Conservation (phyloP, 2,113 vertebrate genomes). For the Ondatra zibethicus region DNA sequence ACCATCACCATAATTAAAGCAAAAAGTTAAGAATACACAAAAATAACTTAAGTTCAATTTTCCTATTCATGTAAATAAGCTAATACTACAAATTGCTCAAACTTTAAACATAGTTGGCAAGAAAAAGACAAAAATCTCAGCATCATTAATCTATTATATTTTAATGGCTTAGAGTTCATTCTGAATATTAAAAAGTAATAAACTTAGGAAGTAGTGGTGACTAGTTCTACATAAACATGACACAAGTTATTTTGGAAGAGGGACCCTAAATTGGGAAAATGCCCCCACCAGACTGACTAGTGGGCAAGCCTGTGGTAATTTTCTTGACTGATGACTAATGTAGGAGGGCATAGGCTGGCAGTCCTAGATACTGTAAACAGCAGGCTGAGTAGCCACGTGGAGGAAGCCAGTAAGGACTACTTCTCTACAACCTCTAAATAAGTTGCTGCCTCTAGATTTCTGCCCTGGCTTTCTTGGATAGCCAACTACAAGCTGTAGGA, state of each 20-base stretch:
- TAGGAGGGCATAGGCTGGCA: neutral
- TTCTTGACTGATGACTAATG: neutral
- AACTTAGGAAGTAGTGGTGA: conserved; percentile 25
- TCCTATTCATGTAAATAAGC: conserved; percentile 44
- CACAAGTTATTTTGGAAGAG: neutral
- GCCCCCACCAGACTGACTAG: neutral
- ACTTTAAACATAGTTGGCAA: neutral
- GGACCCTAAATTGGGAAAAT: neutral
- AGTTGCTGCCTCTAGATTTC: neutral
- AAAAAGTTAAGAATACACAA: conserved; percentile 5
- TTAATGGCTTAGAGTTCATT: conserved; percentile 3
- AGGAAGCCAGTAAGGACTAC: neutral
- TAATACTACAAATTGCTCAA: conserved; percentile 21
- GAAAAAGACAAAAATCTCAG: conserved; percentile 10
- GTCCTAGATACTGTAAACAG: neutral
- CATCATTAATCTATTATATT: neutral
- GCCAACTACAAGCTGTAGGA: neutral
- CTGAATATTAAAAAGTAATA: neutral
- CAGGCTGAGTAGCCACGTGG: neutral
- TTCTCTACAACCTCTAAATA: neutral
- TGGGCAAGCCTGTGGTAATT: neutral
- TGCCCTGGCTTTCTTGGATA: neutral
- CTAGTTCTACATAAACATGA: neutral
- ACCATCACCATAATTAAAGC: neutral
- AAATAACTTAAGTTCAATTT: conserved; percentile 31